phyloP scores from a whole-genome alignment of 37 sponge, comb jelly and placozoan species.

The Halisarca cf. caerulea region DNA sequence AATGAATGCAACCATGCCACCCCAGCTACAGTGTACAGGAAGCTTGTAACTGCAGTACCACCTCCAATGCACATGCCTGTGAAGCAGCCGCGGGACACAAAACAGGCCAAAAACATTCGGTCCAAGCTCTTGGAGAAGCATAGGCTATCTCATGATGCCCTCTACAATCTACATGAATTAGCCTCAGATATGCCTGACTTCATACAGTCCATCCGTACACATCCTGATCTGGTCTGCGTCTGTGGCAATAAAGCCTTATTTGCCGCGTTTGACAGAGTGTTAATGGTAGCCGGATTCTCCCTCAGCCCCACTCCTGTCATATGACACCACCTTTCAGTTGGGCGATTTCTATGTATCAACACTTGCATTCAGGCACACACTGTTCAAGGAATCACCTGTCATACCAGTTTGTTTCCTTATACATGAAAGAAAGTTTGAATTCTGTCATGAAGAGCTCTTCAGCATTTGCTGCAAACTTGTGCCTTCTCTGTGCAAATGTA shows the following conservation, averaged over 20 bases:
- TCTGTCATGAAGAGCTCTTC: constrained; percentile 42
- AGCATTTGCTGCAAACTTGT: constrained; percentile 21
- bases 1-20: constrained; percentile 17
- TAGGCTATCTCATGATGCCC: constrained; percentile 46
- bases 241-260: constrained; percentile 19
- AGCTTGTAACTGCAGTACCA: not conserved
- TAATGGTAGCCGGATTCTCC: constrained; percentile 29
- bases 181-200: constrained; percentile 52
- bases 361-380: constrained; percentile 25
- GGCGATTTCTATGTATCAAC: constrained; percentile 31
- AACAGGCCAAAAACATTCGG: constrained; percentile 42
- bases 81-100: constrained; percentile 26
- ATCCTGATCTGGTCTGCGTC: constrained; percentile 55
- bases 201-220: constrained; percentile 38
- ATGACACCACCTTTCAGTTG: constrained; percentile 34
- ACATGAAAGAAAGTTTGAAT: constrained; percentile 52
- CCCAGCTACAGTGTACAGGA: constrained; percentile 33
- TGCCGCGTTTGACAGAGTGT: constrained; percentile 3
- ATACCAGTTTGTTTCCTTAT: constrained; percentile 53
- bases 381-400: constrained; percentile 36
- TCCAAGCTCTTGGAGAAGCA: not conserved
- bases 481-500: constrained; percentile 26
- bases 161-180: constrained; percentile 57
- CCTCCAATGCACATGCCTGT: constrained; percentile 26
- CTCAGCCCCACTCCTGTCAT: constrained; percentile 27